Conservation (phyloP, 2,888 invertebrate species). For the Drosophila robusta region DNA sequence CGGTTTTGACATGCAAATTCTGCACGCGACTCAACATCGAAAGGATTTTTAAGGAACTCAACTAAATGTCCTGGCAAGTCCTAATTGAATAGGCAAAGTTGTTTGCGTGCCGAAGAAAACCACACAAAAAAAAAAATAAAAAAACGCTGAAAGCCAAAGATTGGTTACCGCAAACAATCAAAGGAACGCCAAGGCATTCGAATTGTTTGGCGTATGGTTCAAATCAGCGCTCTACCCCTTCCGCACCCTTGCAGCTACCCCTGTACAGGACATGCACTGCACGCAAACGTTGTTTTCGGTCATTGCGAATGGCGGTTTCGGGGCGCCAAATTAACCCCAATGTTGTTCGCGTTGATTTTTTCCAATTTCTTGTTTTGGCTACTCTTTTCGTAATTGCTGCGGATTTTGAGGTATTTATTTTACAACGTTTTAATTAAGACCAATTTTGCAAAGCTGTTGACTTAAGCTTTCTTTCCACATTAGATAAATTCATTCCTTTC, state of each 20-base stretch:
- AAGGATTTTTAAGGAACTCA: conserved; percentile 34
- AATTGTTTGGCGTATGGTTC: conserved; percentile 32
- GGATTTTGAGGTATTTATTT: conserved; percentile 9
- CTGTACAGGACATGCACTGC: conserved; percentile 27
- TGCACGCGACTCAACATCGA: conserved; percentile 54
- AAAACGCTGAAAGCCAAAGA: conserved; percentile 20
- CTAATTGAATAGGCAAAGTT: conserved; percentile 47
- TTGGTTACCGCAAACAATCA: conserved; percentile 52
- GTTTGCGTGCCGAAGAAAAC: conserved; percentile 48
- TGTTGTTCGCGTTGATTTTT: conserved; percentile 33
- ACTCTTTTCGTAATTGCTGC: conserved; percentile 49
- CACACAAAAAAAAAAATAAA: neutral
- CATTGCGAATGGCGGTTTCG: conserved; percentile 11
- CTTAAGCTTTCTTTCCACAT: neutral
- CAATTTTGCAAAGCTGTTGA: neutral
- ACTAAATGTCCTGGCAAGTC: conserved; percentile 17
- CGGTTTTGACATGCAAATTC: conserved; percentile 62
- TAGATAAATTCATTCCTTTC: neutral
- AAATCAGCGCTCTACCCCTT: conserved; percentile 14
- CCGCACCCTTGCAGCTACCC: neutral
- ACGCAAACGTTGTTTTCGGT: conserved; percentile 55
- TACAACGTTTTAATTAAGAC: conserved; percentile 31
- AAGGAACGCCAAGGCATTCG: conserved; percentile 35
- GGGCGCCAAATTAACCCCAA: conserved; percentile 49
- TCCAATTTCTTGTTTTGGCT: conserved; percentile 7